phyloP scores from a whole-genome alignment of 2,797 vertebrate genomes.

The Gallinago nigripennis region DNA sequence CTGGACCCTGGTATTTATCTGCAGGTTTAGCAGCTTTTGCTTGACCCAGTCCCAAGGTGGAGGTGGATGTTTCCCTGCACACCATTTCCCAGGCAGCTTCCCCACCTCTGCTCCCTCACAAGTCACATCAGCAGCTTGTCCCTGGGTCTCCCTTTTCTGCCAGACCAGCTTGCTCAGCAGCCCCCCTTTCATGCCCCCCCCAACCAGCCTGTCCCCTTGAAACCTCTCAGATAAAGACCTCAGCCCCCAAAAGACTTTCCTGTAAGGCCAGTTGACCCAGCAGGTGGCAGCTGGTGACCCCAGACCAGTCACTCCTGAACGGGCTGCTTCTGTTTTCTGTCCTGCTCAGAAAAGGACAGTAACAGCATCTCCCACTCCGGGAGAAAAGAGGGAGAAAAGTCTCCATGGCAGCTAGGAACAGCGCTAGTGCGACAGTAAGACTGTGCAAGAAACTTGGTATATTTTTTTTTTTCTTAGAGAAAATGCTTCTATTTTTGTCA shows the following conservation, averaged over 20 bases:
- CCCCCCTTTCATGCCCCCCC: fast-evolving
- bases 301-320: not conserved
- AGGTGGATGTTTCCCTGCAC: not conserved
- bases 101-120: not conserved
- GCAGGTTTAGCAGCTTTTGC: not conserved
- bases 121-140: not conserved
- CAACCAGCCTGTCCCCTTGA: not conserved
- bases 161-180: fast-evolving
- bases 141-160: not conserved
- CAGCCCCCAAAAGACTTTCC: not conserved
- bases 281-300: not conserved
- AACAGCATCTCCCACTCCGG: not conserved
- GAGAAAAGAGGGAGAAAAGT: not conserved
- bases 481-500: constrained; percentile 64
- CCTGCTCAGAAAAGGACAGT: not conserved
- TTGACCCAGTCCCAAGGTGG: not conserved
- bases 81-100: fast-evolving
- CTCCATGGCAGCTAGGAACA: constrained; percentile 44
- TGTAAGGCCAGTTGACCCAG: too few species aligned
- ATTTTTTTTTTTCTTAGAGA: not conserved
- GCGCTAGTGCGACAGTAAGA: not conserved
- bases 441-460: constrained; percentile 13
- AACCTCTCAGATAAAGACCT: not conserved
- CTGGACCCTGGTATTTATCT: fast-evolving
- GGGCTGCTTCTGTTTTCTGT: not conserved